Conservation (phyloP, 2,888 invertebrate genomes). For the Mesoligia furuncula region DNA sequence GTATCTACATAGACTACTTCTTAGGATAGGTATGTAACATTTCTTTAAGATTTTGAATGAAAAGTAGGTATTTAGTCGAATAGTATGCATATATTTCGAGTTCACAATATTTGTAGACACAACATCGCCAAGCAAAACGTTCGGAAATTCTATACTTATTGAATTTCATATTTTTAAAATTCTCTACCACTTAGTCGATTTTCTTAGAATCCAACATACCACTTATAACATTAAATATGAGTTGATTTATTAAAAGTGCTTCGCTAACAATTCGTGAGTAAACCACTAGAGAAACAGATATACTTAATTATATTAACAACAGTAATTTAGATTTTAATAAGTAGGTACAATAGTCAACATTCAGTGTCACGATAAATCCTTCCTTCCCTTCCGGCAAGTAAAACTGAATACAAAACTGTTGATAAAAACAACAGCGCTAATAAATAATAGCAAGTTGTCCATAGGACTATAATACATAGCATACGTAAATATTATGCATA, state of each 20-base stretch:
- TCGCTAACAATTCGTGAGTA: constrained; percentile 73
- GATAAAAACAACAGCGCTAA: constrained; percentile 77
- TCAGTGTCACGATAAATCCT: constrained; percentile 70
- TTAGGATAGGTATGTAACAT: not conserved
- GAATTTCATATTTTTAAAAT: constrained; percentile 66
- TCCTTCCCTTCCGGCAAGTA: constrained; percentile 59
- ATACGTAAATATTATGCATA: constrained; percentile 65
- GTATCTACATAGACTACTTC: not conserved
- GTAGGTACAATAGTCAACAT: constrained; percentile 48
- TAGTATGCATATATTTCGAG: constrained; percentile 76
- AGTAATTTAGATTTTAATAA: constrained; percentile 24
- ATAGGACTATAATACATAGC: constrained; percentile 82
- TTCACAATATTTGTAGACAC: constrained; percentile 74
- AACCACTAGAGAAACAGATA: constrained; percentile 50
- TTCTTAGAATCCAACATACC: constrained; percentile 70
- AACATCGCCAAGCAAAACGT: constrained; percentile 73
- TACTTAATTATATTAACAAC: constrained; percentile 45
- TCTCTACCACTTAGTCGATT: constrained; percentile 70
- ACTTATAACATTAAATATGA: constrained; percentile 67
- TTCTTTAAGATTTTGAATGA: constrained; percentile 17
- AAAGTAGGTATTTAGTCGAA: constrained; percentile 37
- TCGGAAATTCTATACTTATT: constrained; percentile 67
- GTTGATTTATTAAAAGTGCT: constrained; percentile 73
- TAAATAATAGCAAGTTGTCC: constrained; percentile 85
- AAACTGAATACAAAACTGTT: constrained; percentile 59